Evolutionary conservation across 2,888 invertebrate species (phyloP), one percentile per base, ranked within the genome.

Genomic region (Parthenolecanium corni): DNA sequence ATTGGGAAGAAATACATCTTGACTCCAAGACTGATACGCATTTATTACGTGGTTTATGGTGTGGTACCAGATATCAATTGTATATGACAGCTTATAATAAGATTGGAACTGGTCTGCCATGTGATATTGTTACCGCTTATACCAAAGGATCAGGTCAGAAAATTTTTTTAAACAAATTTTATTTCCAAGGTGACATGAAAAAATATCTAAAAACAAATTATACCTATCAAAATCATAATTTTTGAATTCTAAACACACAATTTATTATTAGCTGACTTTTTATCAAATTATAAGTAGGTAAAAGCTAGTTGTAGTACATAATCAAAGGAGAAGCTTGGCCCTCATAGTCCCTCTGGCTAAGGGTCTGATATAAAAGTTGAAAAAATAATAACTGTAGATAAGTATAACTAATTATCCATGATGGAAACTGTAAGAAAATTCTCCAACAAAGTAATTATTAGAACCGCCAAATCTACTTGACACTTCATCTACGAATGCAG

Each of bases 31-130:
- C 84, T 5, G 85, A 85, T 65, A 84, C 86, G 64, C 86, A 89
- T 72, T 21, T 53, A 16, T 73, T 91, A 40, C 83, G 85, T 47
- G 87, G 88, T 73, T 76, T 92, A 46, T 88, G 88, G 85, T 91
- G 91, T 71, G 91, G 91, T 4, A 89, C 89, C 0, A 80, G 85
- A 31, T 92, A 92, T 74, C 87, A 89, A 71, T 79, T 91, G 64
- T 91, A 89, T 73, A 85, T 92, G 66, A 89, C 89, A 1, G 89
- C 90, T n/a, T 88, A 86, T 72, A 89, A 91, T 74, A 82, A 88
- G 70, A 91, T 92, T 67, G 91, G 90, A 11, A 90, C 89, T 46
- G 91, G 91, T 0, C 76, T 89, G 64, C 89, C 90, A 0, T 90
- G 91, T 71, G 89, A 90, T 71, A 89, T 90, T 67, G 86, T 90